A percentile compares a stretch with the other conserved stretches of the same genome.
Conservation (phyloP, 2,888 invertebrate species). For the Apocheima hispidaria region DNA sequence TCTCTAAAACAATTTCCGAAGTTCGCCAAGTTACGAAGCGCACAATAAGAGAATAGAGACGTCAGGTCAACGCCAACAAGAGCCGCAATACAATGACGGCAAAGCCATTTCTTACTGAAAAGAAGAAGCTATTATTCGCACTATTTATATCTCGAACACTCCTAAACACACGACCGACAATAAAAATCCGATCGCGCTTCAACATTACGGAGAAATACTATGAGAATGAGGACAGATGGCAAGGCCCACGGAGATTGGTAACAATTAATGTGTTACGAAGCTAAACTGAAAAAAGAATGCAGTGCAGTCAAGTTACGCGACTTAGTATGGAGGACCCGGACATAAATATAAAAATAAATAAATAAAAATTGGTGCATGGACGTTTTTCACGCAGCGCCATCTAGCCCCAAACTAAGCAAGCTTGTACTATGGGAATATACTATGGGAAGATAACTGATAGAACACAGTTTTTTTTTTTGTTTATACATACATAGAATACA, state of each 20-base stretch:
- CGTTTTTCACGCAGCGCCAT: too few species aligned
- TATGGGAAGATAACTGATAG: too few species aligned
- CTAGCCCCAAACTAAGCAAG: too few species aligned
- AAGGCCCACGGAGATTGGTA: conserved; percentile 1
- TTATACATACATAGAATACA: too few species aligned
- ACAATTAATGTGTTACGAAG: neutral
- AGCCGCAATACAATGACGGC: conserved; percentile 30
- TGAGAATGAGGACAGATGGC: conserved; percentile 22
- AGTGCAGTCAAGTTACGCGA: too few species aligned
- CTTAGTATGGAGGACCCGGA: too few species aligned
- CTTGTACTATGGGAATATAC: too few species aligned
- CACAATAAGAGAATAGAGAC: conserved; percentile 20
- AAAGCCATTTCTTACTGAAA: conserved; percentile 35
- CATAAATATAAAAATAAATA: too few species aligned
- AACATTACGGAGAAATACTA: conserved; percentile 22
- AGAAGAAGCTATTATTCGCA: conserved; percentile 34
- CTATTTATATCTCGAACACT: conserved; percentile 32
- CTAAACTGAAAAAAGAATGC: too few species aligned
- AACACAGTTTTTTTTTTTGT: too few species aligned
- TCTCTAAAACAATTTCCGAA: conserved; percentile 26
- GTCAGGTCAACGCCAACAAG: conserved; percentile 28
- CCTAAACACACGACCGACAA: conserved; percentile 33
- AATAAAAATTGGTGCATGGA: too few species aligned
- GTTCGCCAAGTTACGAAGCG: conserved; percentile 16
- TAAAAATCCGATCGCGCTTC: conserved; percentile 27